Percentiles rank a stretch among this genome's conserved stretches.
phyloP scores from a whole-genome alignment of 2,888 invertebrate genomes.

The Tetragnatha montana region DNA sequence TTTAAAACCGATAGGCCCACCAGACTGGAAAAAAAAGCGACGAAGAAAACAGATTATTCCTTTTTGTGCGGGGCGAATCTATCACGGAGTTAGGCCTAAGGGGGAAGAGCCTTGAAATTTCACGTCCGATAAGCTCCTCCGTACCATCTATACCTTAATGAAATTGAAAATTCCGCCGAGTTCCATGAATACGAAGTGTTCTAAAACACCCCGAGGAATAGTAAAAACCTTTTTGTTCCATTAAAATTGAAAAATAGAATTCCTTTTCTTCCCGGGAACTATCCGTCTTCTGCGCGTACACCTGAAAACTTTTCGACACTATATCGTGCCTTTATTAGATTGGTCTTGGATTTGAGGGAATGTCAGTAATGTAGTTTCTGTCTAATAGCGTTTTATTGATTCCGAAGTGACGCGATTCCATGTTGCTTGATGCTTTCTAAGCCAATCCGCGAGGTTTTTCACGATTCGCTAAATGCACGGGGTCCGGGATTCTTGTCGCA shows the following conservation, averaged over 20 bases:
- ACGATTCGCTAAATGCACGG: neutral
- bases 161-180: conserved; percentile 53
- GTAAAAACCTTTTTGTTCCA: conserved; percentile 51
- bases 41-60: neutral
- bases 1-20: neutral
- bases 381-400: conserved; percentile 56
- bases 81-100: neutral
- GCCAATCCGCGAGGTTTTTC: neutral
- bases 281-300: conserved; percentile 29
- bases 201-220: conserved; percentile 56
- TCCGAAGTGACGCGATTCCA: conserved; percentile 28
- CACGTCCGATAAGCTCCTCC: conserved; percentile 35
- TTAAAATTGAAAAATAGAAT: conserved; percentile 63
- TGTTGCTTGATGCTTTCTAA: neutral
- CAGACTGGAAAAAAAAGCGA: neutral
- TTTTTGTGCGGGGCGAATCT: neutral
- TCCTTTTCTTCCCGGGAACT: conserved; percentile 7
- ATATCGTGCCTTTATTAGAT: conserved; percentile 15
- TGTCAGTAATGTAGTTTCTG: conserved; percentile 13
- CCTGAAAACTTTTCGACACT: conserved; percentile 55
- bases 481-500: neutral
- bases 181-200: conserved; percentile 56
- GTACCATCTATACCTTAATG: conserved; percentile 46
- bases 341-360: conserved; percentile 9
- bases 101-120: conserved; percentile 11